phyloP scores from a whole-genome alignment of 2,797 vertebrate genomes.

The Acanthopagrus latus region DNA sequence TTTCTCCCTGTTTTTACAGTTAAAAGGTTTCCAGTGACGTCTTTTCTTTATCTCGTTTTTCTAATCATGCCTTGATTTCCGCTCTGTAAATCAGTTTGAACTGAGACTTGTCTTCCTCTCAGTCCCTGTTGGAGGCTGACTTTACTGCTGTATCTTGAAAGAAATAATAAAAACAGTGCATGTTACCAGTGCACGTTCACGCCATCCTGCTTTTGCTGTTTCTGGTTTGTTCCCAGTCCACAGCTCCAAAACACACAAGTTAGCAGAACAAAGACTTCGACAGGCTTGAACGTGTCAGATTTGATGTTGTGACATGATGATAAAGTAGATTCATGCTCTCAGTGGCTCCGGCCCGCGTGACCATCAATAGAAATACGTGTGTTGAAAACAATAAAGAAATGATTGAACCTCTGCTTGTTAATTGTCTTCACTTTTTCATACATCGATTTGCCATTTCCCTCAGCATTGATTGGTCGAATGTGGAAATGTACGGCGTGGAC shows the following conservation, averaged over 20 bases:
- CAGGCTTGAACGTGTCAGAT: neutral
- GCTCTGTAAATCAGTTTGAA: neutral
- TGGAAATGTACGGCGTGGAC: neutral
- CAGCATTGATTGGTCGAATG: constrained; percentile 27
- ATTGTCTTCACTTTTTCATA: constrained; percentile 32
- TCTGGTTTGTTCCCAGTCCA: constrained; percentile 10
- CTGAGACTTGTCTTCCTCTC: neutral
- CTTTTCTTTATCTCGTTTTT: neutral
- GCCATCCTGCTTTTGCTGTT: neutral
- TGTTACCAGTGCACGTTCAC: neutral
- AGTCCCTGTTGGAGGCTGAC: neutral
- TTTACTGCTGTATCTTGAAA: constrained; percentile 5
- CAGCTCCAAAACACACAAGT: neutral
- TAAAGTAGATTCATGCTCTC: neutral
- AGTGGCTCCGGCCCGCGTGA: neutral
- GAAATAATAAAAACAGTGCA: neutral
- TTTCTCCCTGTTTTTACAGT: neutral
- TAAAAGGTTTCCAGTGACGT: neutral
- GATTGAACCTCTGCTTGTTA: constrained; percentile 20
- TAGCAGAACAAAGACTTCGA: neutral
- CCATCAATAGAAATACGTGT: constrained; percentile 21
- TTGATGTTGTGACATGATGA: neutral
- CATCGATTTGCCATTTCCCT: constrained; percentile 41
- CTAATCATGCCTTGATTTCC: neutral
- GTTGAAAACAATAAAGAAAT: constrained; percentile 22